Evolutionary conservation across 2,113 vertebrate species (phyloP).

Genomic region (Prinia subflava): DNA sequence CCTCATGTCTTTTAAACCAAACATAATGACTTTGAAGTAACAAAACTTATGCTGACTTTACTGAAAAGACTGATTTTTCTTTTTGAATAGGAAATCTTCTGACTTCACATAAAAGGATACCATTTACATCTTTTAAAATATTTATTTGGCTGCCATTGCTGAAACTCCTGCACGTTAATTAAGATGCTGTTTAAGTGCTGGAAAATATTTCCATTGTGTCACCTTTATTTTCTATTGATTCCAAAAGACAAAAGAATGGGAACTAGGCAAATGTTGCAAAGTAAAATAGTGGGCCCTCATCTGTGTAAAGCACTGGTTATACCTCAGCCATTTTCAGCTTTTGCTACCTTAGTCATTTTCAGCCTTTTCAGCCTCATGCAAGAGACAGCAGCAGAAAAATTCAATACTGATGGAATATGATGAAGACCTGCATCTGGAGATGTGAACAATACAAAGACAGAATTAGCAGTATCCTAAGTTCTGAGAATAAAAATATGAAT

Average conservation of each 20-base stretch:
- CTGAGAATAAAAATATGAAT: background rate
- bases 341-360: background rate
- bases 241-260: background rate
- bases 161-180: background rate
- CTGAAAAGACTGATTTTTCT: background rate
- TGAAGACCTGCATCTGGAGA: background rate
- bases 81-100: background rate
- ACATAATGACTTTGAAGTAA: background rate
- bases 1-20: background rate
- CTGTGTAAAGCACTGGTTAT: background rate
- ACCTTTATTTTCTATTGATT: background rate
- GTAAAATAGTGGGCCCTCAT: background rate
- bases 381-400: background rate
- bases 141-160: background rate
- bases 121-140: background rate
- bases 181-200: background rate
- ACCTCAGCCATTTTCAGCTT: background rate
- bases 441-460: background rate
- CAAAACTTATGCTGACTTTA: background rate
- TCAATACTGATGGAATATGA: background rate
- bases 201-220: background rate
- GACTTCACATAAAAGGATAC: background rate
- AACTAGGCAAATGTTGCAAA: background rate
- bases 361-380: background rate
- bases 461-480: background rate